Percentiles rank a stretch among this genome's conserved stretches.
Conservation (phyloP, 2,888 invertebrate genomes). For the Oxytorus armatus region DNA sequence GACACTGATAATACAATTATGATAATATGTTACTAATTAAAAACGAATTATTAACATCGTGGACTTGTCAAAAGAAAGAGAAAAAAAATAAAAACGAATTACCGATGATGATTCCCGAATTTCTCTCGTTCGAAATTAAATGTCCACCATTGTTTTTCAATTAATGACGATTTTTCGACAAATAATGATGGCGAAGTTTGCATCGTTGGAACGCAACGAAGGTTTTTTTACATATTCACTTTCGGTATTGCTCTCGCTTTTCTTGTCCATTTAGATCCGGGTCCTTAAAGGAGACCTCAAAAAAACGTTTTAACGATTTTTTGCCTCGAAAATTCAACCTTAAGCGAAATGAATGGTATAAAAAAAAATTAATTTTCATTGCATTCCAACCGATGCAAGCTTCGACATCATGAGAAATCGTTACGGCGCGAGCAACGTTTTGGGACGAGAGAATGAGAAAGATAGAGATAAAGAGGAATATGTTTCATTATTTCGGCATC, state of each 20-base stretch:
- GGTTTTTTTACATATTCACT: no score
- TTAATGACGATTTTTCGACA: no score
- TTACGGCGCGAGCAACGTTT: neutral
- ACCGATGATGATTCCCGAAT: constrained; percentile 14
- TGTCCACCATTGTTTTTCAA: neutral
- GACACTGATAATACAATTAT: constrained; percentile 67
- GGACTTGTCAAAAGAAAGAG: constrained; percentile 38
- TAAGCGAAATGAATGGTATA: no score
- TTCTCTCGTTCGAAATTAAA: constrained; percentile 6
- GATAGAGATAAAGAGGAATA: constrained; percentile 17
- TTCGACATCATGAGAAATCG: neutral
- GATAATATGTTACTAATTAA: constrained; percentile 67
- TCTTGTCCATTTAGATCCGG: no score
- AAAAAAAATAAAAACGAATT: constrained; percentile 16
- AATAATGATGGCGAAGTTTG: no score
- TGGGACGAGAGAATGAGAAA: neutral
- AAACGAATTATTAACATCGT: constrained; percentile 48
- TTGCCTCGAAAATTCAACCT: no score
- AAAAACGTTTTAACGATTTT: no score
- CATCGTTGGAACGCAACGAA: no score
- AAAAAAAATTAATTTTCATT: no score
- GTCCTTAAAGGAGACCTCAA: no score
- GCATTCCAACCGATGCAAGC: neutral
- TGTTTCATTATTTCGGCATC: constrained; percentile 24
- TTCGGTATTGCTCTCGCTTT: no score